Base-by-base conservation (phyloP, 2,888 invertebrate species). In the Salticus scenicus region DNA sequence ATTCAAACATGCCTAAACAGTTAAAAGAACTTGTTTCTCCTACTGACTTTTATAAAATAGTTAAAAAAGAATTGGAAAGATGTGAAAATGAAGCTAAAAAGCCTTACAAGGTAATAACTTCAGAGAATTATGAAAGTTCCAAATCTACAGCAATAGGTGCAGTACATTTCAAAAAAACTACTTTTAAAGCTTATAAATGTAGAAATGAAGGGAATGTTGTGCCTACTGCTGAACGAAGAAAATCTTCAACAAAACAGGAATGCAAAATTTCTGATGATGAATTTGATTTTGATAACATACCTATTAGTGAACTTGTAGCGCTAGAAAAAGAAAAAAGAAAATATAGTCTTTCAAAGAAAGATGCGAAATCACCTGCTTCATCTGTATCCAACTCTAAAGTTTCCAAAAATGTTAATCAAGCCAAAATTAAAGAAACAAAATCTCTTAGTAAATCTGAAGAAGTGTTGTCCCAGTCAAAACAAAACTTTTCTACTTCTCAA, bases 21-120 rank as follows among this genome's bases (percentile, higher is more conserved):
- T 47, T 76, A 10, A 66, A 31, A n/a, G 42, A 67, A 14, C 31
- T 76, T 10, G n/a, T 41, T 28, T 41, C 47, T 47, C 67, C 66
- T n/a, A 30, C 24, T 27, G 76, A 76, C 8, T 76, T 76, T 8
- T 67, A 47, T 24, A 41, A 67, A 5, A 30, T 64, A 0, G 67
- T 67, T 1, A 66, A 20, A 31, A 67, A 31, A n/a, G 76, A 76
- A 24, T 14, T 76, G 37, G 76, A 76, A 47, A 74, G 28, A n/a
- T 30, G 37, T 33, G 57, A 57, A 24, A 57, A 2, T 57, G 57
- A 57, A 57, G 20, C 57, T 12, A 57, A 12, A 24, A 20, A 57
- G 5, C 57, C 20, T 57, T 17, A 47, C 17, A n/a, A n/a, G n/a
- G n/a, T n/a, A n/a, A n/a, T n/a, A n/a, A 14, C 69, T 1, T 5